phyloP scores from a whole-genome alignment of 2,888 invertebrate species.

The Lycocerus yunnanus region DNA sequence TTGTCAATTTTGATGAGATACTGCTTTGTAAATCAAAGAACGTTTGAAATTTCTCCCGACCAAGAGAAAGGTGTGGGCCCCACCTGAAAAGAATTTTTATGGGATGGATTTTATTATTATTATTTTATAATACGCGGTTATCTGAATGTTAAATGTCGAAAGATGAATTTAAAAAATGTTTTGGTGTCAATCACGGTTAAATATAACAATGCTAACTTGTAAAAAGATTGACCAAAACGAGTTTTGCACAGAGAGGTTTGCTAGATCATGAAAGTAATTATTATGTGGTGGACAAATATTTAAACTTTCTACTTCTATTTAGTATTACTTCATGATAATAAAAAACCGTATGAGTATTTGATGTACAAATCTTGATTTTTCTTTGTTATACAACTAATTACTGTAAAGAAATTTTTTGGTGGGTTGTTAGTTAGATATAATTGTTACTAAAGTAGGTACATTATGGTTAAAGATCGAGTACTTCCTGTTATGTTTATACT shows the following conservation, averaged over 20 bases:
- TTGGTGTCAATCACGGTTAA: neutral
- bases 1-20: conserved; percentile 17
- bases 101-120: neutral
- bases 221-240: neutral
- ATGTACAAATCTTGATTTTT: conserved; percentile 2
- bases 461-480: neutral
- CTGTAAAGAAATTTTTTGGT: neutral
- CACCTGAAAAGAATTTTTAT: conserved; percentile 12
- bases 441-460: neutral
- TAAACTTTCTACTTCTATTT: conserved; percentile 25
- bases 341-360: conserved; percentile 8
- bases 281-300: conserved; percentile 22
- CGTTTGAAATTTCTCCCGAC: conserved; percentile 18
- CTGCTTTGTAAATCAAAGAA: conserved; percentile 10
- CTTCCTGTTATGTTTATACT: neutral
- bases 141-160: neutral
- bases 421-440: neutral
- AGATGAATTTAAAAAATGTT: neutral
- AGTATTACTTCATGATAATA: conserved; percentile 26
- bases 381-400: conserved; percentile 1
- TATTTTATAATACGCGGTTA: neutral
- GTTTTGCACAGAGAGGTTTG: neutral
- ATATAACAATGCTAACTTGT: neutral
- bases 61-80: conserved; percentile 25
- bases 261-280: conserved; percentile 21